Base-by-base conservation (phyloP, 2,113 vertebrate genomes). In the Cyrtonyx montezumae region DNA sequence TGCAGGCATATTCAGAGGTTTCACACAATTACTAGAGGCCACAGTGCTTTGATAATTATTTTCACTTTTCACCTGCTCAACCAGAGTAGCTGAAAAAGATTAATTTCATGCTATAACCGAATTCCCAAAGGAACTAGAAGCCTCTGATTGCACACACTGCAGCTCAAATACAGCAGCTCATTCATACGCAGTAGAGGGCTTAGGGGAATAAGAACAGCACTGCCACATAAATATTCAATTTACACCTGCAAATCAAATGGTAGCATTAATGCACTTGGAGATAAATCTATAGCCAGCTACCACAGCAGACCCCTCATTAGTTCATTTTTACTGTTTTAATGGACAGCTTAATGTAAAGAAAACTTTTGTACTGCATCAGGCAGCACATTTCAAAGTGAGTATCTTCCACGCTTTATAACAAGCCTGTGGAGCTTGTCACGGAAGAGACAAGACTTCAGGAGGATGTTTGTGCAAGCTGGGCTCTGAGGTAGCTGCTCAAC, bases 61-160 rank as follows among this genome's bases (percentile, higher is more conserved):
- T 97, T 94, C 58, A 78, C 92, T 94, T 94, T 96, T 94, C 85
- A 97, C 94, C 91, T 97, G 88, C 76, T 94, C 83, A 77, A 77
- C 69, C 32, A 75, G 61, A 95, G 83, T 74, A 73, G 78, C 68
- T 91, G 84, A 91, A 95, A 84, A 75, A 95, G 91, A 95, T 94
- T 90, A 91, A 95, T 96, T 95, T 93, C 76, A 86, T 66, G 73
- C 63, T 85, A 37, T 71, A 87, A 88, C 84, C 61, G 68, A 85
- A 94, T 88, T 97, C 94, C 92, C 86, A 91, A 82, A 91, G 90
- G 85, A 93, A 79, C n/a, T 26, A 48, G 69, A 68, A 87, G 69
- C 76, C 55, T 86, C 73, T 84, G 85, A 90, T 51, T 76, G 85
- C 71, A 89, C 68, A 89, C 34, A n/a, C 66, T 74, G 51, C 87